Conservation (phyloP, 2,113 vertebrate genomes). For the Phaethornis superciliosus region DNA sequence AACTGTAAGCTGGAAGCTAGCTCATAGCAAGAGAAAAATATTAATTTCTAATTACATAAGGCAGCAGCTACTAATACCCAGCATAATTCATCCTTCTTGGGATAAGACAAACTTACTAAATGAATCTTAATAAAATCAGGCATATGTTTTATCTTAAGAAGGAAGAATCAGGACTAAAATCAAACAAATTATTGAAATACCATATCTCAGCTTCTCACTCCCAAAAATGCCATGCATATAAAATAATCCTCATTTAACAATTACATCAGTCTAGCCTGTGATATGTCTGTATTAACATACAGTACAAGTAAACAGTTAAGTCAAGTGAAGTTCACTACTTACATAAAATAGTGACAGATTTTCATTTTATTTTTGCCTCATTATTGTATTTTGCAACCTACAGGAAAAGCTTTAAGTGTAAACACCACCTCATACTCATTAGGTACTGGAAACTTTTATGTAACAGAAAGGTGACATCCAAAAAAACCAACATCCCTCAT, state of each 20-base stretch:
- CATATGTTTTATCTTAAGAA: neutral
- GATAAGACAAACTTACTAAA: neutral
- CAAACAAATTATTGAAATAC: neutral
- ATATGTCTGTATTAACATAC: neutral
- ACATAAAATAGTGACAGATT: neutral
- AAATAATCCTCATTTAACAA: neutral
- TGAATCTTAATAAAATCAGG: neutral
- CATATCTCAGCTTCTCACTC: neutral
- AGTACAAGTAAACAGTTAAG: neutral
- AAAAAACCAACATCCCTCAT: neutral
- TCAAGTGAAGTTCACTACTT: neutral
- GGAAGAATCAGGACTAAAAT: neutral
- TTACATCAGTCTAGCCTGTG: neutral
- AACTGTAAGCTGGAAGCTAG: neutral
- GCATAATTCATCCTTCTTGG: neutral
- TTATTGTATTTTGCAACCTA: neutral
- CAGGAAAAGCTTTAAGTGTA: neutral
- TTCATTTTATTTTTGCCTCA: neutral
- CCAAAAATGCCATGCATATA: neutral
- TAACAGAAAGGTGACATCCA: neutral
- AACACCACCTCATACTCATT: neutral
- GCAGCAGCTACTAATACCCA: neutral
- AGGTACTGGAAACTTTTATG: neutral
- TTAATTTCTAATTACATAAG: neutral
- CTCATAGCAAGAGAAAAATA: neutral